Evolutionary conservation across 2,888 invertebrate species (phyloP).

Genomic region (Hydraecia micacea): DNA sequence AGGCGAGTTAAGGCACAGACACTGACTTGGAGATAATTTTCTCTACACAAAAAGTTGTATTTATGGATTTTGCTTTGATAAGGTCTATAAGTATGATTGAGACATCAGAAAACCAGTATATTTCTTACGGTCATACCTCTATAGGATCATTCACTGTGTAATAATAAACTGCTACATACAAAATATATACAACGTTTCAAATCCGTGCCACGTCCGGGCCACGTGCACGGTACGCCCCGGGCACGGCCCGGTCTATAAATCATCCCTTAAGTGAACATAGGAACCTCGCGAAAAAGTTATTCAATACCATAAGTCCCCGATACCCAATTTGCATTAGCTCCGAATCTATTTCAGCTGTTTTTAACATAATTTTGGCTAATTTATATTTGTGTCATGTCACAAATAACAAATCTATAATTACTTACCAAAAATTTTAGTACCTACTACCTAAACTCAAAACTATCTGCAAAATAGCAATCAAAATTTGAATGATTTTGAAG

Average conservation of each 20-base stretch:
- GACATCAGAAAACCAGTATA: not conserved
- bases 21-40: not conserved
- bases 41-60: not conserved
- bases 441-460: too few relatives aligned
- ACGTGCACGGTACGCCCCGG: too few relatives aligned
- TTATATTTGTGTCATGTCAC: not conserved
- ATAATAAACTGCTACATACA: too few relatives aligned
- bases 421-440: not conserved
- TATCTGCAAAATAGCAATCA: not conserved
- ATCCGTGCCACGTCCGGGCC: too few relatives aligned
- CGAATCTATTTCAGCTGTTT: not conserved
- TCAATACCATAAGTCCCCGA: not conserved
- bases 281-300: not conserved
- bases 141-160: too few relatives aligned
- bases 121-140: not conserved
- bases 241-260: too few relatives aligned
- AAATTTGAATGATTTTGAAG: too few relatives aligned
- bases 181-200: too few relatives aligned
- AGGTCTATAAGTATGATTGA: too few relatives aligned
- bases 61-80: not conserved
- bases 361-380: not conserved
- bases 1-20: conserved; percentile 39
- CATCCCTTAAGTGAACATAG: not conserved
- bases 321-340: not conserved
- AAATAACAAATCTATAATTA: too few relatives aligned